A percentile compares a stretch with the other conserved stretches of the same genome.
Evolutionary conservation across 53 echinoderm and acorn worm species (phyloP).

Genomic region (Antedon mediterranea): DNA sequence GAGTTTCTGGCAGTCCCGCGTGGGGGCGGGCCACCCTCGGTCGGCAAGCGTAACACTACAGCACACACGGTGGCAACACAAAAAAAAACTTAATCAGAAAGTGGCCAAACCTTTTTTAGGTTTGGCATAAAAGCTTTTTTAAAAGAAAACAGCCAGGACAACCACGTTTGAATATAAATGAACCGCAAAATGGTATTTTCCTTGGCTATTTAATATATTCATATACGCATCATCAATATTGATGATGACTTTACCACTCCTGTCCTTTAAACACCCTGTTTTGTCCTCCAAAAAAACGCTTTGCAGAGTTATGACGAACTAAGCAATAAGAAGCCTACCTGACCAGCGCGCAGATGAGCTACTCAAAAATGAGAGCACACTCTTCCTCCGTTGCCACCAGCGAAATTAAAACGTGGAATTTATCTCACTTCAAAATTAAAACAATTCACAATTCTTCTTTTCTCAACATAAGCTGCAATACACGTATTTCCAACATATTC

Average conservation of each 20-base stretch:
- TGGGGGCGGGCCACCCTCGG: not conserved
- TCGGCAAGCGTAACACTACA: slow-evolving; percentile 3
- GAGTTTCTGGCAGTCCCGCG: not conserved
- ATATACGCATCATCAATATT: not conserved
- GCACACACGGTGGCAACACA: not conserved
- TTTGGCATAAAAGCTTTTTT: not conserved
- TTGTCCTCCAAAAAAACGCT: not conserved
- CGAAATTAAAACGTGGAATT: not conserved
- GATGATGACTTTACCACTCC: not conserved
- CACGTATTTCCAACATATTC: not conserved
- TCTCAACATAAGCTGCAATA: not conserved
- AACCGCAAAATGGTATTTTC: not conserved
- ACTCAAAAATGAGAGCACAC: not conserved
- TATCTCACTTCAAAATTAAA: not conserved
- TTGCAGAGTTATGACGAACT: not conserved
- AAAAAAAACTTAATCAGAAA: not conserved
- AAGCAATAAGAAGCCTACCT: not conserved
- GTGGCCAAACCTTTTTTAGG: not conserved
- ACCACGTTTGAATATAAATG: not conserved
- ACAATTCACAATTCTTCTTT: not conserved
- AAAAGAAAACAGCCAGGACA: not conserved
- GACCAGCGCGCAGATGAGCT: not conserved
- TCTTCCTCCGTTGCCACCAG: not conserved
- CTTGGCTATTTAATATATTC: not conserved
- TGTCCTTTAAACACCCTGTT: not conserved